Conservation (phyloP, 37 sponge, comb jelly and placozoan species). For the Amphimedon queenslandica region DNA sequence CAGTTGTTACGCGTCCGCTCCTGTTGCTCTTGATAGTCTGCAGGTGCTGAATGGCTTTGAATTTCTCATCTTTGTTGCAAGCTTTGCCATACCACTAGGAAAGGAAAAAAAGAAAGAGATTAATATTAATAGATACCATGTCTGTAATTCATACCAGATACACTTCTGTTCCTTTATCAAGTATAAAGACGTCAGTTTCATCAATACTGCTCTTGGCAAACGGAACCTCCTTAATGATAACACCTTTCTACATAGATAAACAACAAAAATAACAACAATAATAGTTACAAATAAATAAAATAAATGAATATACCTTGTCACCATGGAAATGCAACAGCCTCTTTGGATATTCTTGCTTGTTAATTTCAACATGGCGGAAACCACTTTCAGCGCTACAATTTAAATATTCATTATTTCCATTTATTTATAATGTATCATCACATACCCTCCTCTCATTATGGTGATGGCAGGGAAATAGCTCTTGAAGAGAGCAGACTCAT, state of each 20-base stretch:
- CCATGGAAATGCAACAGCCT: constrained; percentile 94
- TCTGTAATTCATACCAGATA: constrained; percentile 65
- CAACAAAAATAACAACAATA: neutral
- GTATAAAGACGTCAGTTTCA: constrained; percentile 88
- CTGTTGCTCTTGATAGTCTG: constrained; percentile 43
- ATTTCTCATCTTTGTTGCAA: constrained; percentile 96
- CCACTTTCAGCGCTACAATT: constrained; percentile 95
- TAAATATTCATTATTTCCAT: no score
- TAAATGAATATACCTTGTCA: constrained; percentile 25
- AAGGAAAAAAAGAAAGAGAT: neutral
- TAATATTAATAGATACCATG: no score
- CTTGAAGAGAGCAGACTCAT: constrained; percentile 91
- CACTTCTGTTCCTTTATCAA: constrained; percentile 85
- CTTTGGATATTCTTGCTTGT: constrained; percentile 70
- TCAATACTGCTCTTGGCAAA: constrained; percentile 66
- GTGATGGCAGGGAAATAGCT: constrained; percentile 77
- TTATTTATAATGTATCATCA: no score
- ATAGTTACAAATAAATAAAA: neutral
- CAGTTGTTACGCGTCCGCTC: neutral
- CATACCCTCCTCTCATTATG: constrained; percentile 82
- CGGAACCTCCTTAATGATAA: constrained; percentile 53
- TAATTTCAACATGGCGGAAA: constrained; percentile 89
- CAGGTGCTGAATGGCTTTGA: constrained; percentile 87
- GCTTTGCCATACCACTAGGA: constrained; percentile 88
- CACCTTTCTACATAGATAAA: constrained; percentile 34